Base-by-base conservation (phyloP, 2,888 invertebrate genomes). In the Meandrusa payeni region DNA sequence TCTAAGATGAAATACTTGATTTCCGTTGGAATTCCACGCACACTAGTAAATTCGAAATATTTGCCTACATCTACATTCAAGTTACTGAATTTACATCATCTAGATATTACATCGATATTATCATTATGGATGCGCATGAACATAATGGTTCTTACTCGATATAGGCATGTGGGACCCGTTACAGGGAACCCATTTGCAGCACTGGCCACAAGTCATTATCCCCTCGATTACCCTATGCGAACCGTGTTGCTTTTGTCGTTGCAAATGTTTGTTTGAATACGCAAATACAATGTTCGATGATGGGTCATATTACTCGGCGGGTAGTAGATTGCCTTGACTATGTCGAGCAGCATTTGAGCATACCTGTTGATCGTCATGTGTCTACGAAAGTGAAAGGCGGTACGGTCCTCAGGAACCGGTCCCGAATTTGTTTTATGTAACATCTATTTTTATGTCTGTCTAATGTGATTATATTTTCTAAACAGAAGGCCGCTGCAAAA, bases 181-280 rank as follows among this genome's bases (percentile, higher is more conserved):
- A 80, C 65, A 59, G 64, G 65, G 67, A 74, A 67, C 64, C 67
- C 73, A 80, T 78, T 80, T 76, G 73, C 72, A 71, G 41, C 26
- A 22, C 66, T 70, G 69, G 61, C 64, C 64, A 57, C 68, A 71
- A 49, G 56, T 55, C 53, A 55, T 57, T 73, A 72, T 70, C 74
- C 64, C 75, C 69, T 70, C 66, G 57, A 80, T 79, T 74, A 69
- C 69, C 53, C 43, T 51, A 56, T 67, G 59, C 61, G n/a, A 68
- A 75, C 71, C 69, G 66, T 70, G 61, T 66, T 65, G 64, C 57
- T 61, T 66, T 24, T 56, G 64, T 67, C 62, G 51, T 67, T 71
- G 72, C 76, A 78, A 82, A 76, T 76, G 73, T 69, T 68, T 64
- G 60, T 71, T 75, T 72, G 68, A 74, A 62, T 70, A 64, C 66